Conservation (phyloP, 2,888 invertebrate genomes). For the Ceramica pisi region DNA sequence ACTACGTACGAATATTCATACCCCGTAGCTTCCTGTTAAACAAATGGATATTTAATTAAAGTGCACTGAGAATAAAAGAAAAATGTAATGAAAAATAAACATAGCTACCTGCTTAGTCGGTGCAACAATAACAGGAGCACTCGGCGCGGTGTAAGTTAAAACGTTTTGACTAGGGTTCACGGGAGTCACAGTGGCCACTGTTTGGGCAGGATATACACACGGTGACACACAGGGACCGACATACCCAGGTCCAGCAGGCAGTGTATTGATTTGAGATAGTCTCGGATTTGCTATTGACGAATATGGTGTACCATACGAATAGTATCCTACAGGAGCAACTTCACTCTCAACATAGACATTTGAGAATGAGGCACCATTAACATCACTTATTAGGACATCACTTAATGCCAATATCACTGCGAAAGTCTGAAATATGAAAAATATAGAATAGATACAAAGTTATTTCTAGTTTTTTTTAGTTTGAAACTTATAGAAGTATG, state of each 20-base stretch:
- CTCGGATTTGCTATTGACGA: slow-evolving; percentile 68
- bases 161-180: slow-evolving; percentile 74
- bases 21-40: slow-evolving; percentile 72
- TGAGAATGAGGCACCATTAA: slow-evolving; percentile 77
- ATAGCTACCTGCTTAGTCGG: slow-evolving; percentile 77
- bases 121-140: slow-evolving; percentile 76
- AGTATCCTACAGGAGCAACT: slow-evolving; percentile 72
- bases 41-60: not conserved
- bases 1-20: slow-evolving; percentile 90
- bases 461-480: not conserved
- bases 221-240: slow-evolving; percentile 80
- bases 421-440: slow-evolving; percentile 74
- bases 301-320: slow-evolving; percentile 78
- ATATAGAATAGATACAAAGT: not conserved
- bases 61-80: not conserved
- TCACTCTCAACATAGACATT: slow-evolving; percentile 82
- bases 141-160: slow-evolving; percentile 76
- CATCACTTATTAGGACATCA: slow-evolving; percentile 67
- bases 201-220: slow-evolving; percentile 77
- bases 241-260: slow-evolving; percentile 70
- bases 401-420: slow-evolving; percentile 68
- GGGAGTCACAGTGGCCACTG: slow-evolving; percentile 62
- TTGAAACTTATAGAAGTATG: slow-evolving; percentile 1
- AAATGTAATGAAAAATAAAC: not conserved
- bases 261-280: slow-evolving; percentile 75